phyloP scores from a whole-genome alignment of 2,888 invertebrate species.

The Monopis laevigella region DNA sequence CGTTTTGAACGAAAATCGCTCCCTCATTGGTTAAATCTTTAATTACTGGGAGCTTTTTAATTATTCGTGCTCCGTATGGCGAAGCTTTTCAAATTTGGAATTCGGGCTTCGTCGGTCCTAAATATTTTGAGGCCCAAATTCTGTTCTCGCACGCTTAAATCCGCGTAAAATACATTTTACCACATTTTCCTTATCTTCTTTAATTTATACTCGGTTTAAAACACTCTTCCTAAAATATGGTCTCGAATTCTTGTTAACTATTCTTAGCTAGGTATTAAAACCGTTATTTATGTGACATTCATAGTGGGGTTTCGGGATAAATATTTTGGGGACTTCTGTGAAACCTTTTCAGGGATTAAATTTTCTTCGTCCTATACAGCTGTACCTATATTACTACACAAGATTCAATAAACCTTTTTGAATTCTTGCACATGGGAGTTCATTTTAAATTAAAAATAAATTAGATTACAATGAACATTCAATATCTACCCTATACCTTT shows the following conservation, averaged over 20 bases:
- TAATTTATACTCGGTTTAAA: not conserved
- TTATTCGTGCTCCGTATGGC: constrained; percentile 8
- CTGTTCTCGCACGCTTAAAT: not conserved
- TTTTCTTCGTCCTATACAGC: not conserved
- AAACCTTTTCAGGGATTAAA: constrained; percentile 1
- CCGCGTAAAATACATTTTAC: not conserved
- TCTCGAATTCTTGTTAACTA: too few species aligned
- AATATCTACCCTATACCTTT: too few species aligned
- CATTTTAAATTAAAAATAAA: not conserved
- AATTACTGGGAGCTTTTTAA: constrained; percentile 1
- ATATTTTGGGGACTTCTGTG: not conserved
- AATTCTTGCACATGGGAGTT: not conserved
- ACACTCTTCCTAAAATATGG: not conserved
- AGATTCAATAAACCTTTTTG: not conserved
- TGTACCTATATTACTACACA: not conserved
- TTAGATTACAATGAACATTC: not conserved
- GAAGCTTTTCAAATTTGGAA: constrained; percentile 8
- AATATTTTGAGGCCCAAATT: constrained; percentile 1
- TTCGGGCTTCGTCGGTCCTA: not conserved
- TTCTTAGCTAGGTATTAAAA: too few species aligned
- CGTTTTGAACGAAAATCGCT: constrained; percentile 1
- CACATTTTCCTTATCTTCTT: not conserved
- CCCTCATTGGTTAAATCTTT: constrained; percentile 9
- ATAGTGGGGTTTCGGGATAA: not conserved
- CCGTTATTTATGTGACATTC: not conserved